These are phyloP conservation scores for Papilio dardanus DNA, from an alignment of 1,140 invertebrate species.

Conservation along the genomic window DNA sequence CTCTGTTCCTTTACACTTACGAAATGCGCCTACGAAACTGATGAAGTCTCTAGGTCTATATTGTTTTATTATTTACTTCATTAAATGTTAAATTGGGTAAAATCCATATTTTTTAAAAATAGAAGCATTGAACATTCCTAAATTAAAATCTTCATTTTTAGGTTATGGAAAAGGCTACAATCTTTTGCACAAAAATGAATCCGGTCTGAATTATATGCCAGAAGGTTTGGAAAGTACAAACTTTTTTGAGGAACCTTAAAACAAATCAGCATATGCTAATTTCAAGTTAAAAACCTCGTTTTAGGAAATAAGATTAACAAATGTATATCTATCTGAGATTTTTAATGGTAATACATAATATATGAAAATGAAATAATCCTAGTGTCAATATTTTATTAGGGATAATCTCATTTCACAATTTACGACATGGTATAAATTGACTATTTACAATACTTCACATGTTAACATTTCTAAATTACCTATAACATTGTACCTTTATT, in stretches of 20 bases:
- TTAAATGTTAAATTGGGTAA: conserved; percentile 21
- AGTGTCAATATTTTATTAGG: conserved; percentile 78
- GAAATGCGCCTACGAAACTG: conserved; percentile 91
- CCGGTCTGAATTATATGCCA: conserved; percentile 86
- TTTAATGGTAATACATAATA: conserved; percentile 28
- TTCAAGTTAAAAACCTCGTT: no score
- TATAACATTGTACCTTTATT: conserved; percentile 76
- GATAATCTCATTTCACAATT: conserved; percentile 81
- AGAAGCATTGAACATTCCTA: no score
- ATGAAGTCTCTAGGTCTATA: conserved; percentile 88
- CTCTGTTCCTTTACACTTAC: conserved; percentile 88
- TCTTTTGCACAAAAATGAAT: conserved; percentile 81
- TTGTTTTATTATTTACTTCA: not conserved
- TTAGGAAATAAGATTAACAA: not conserved
- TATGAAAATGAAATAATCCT: conserved; percentile 57
- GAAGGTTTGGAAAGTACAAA: conserved; percentile 85
- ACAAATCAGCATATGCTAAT: not conserved
- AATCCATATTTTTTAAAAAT: conserved; percentile 10
- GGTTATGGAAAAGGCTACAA: conserved; percentile 87
- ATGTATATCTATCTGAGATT: not conserved
- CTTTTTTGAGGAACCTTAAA: conserved; percentile 82
- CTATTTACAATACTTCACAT: conserved; percentile 78
- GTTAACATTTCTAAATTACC: conserved; percentile 67
- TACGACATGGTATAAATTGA: conserved; percentile 79
- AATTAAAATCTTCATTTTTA: conserved; percentile 48